A percentile compares a stretch with the other conserved stretches of the same genome.
Evolutionary conservation across 1,140 invertebrate genomes (phyloP).

Genomic region (Cepaea nemoralis): DNA sequence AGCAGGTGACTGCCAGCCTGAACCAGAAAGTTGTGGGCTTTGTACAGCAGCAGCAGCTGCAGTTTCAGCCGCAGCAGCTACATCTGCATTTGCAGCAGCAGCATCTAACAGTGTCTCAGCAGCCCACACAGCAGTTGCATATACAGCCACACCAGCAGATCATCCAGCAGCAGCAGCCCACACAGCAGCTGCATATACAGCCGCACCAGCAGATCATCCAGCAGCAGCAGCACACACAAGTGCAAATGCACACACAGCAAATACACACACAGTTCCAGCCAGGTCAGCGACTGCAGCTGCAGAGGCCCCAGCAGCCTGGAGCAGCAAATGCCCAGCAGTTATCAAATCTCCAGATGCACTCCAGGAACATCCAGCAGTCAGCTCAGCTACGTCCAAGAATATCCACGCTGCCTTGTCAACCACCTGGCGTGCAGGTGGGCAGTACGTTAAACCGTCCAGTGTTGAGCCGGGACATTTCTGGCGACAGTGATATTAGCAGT

Average conservation of each 20-base stretch:
- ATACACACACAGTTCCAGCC: not conserved
- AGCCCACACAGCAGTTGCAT: not conserved
- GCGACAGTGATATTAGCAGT: constrained; percentile 18
- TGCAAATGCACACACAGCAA: not conserved
- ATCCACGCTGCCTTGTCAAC: constrained; percentile 25
- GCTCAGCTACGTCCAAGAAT: constrained; percentile 1
- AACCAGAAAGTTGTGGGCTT: constrained; percentile 4
- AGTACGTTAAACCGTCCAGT: not conserved
- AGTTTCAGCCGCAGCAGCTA: constrained; percentile 1
- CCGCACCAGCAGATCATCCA: not conserved
- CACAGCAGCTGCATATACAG: constrained; percentile 17
- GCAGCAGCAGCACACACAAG: not conserved
- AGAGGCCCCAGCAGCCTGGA: not conserved
- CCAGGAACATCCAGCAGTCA: not conserved
- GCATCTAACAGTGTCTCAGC: not conserved
- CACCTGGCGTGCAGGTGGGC: not conserved
- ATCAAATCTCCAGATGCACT: not conserved
- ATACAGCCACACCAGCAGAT: constrained; percentile 19
- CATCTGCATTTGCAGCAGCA: constrained; percentile 15
- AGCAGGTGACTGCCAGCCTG: not conserved
- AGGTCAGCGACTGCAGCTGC: not conserved
- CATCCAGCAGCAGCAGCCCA: not conserved
- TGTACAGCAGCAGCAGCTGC: constrained; percentile 24
- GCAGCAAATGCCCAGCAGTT: not conserved
- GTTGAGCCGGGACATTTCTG: constrained; percentile 9